Percentiles rank a stretch among this genome's conserved stretches.
Evolutionary conservation across 2,888 invertebrate species (phyloP).

Genomic region (Agelastica alni): DNA sequence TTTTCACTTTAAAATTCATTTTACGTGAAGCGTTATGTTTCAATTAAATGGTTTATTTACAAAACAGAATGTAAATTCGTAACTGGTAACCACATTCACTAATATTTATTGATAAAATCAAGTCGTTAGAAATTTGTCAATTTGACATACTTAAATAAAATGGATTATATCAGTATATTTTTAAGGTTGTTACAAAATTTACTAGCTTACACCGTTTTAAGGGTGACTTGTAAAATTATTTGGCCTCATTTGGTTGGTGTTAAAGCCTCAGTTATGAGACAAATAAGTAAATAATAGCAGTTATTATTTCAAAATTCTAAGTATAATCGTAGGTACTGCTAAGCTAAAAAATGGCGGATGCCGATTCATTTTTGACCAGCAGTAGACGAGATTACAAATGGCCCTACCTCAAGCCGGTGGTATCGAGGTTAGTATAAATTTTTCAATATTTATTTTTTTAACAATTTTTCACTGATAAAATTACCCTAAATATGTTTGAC

Average conservation of each 20-base stretch:
- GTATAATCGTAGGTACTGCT: too few species aligned
- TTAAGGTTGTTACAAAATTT: conserved; percentile 50
- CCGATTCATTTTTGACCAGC: conserved; percentile 58
- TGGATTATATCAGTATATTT: conserved; percentile 46
- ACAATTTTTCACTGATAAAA: too few species aligned
- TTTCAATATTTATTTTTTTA: not conserved
- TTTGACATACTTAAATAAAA: conserved; percentile 31
- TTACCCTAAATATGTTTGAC: too few species aligned
- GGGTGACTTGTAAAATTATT: conserved; percentile 33
- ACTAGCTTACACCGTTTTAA: conserved; percentile 40
- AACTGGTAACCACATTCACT: too few species aligned
- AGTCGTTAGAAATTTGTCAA: too few species aligned
- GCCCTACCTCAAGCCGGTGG: conserved; percentile 64
- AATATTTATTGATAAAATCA: too few species aligned
- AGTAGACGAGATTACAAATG: conserved; percentile 62
- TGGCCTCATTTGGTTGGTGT: conserved; percentile 25
- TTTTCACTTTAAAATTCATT: too few species aligned
- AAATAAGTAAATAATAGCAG: conserved; percentile 1
- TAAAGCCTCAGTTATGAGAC: conserved; percentile 21
- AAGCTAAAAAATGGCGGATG: conserved; percentile 39
- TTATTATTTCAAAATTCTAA: conserved; percentile 24
- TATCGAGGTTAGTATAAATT: conserved; percentile 58
- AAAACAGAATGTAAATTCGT: too few species aligned
- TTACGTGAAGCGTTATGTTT: too few species aligned
- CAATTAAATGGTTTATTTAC: too few species aligned